A percentile compares a stretch with the other conserved stretches of the same genome.
Conservation (phyloP, 2,113 vertebrate species). For the Pseudorhombus dupliciocellatus region DNA sequence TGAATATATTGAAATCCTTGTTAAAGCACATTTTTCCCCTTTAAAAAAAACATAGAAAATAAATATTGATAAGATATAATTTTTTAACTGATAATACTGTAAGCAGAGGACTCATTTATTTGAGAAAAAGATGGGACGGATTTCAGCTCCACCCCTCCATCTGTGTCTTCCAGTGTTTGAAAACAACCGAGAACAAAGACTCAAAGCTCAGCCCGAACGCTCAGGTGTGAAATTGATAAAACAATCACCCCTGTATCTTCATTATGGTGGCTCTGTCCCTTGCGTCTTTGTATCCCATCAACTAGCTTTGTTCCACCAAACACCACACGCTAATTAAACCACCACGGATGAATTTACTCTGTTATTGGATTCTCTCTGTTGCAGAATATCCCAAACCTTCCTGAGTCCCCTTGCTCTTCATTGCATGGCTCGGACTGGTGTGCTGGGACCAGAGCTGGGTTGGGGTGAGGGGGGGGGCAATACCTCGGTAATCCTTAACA, state of each 20-base stretch:
- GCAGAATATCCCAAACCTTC: slow-evolving; percentile 27
- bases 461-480: slow-evolving; percentile 32
- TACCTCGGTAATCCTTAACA: slow-evolving; percentile 42
- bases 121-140: too few species aligned
- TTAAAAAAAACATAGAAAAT: too few species aligned
- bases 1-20: too few species aligned
- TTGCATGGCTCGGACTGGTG: neutral
- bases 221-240: too few species aligned
- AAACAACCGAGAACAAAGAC: too few species aligned
- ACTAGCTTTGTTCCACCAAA: slow-evolving; percentile 62
- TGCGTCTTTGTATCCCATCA: slow-evolving; percentile 51
- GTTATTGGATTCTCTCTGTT: slow-evolving; percentile 50
- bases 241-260: neutral
- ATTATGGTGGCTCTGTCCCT: slow-evolving; percentile 10
- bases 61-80: too few species aligned
- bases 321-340: slow-evolving; percentile 61
- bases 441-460: slow-evolving; percentile 16
- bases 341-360: slow-evolving; percentile 51
- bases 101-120: too few species aligned
- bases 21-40: too few species aligned
- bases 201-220: too few species aligned
- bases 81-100: too few species aligned
- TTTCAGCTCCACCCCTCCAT: too few species aligned
- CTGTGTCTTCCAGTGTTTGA: too few species aligned
- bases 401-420: slow-evolving; percentile 26